A percentile compares a stretch with the other conserved stretches of the same genome.
These are phyloP conservation scores for Sebastolobus altivelis DNA, from an alignment of 2,797 vertebrate species.

Conservation along the genomic window DNA sequence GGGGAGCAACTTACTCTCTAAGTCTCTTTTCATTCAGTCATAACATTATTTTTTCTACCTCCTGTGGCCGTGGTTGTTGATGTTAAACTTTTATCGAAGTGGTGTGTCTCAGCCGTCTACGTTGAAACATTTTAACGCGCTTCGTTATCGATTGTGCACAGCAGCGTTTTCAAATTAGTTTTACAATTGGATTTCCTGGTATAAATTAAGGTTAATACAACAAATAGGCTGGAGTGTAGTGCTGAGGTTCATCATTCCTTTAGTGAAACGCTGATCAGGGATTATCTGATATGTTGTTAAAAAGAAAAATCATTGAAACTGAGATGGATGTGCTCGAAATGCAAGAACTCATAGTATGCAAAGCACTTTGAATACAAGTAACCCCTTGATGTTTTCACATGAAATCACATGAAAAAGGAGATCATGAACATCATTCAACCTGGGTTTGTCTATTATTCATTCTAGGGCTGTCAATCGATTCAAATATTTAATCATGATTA, in stretches of 20 bases:
- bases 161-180: neutral
- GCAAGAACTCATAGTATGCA: neutral
- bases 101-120: neutral
- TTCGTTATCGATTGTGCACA: constrained; percentile 7
- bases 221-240: neutral
- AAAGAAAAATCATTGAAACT: constrained; percentile 1
- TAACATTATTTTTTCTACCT: neutral
- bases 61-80: neutral
- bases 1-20: neutral
- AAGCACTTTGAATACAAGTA: constrained; percentile 4
- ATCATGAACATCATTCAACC: constrained; percentile 3
- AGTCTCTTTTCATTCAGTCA: neutral
- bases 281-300: neutral
- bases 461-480: too few relatives aligned
- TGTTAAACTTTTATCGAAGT: neutral
- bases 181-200: neutral
- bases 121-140: neutral
- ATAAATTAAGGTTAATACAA: constrained; percentile 20
- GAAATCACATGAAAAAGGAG: constrained; percentile 13
- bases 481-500: too few relatives aligned
- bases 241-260: neutral
- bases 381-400: neutral
- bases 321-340: neutral
- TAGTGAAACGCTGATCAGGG: neutral
- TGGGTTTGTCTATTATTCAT: neutral